Evolutionary conservation across 1,140 invertebrate species (phyloP), one percentile per base, ranked within the genome.

Genomic region (Neelides sp.): DNA sequence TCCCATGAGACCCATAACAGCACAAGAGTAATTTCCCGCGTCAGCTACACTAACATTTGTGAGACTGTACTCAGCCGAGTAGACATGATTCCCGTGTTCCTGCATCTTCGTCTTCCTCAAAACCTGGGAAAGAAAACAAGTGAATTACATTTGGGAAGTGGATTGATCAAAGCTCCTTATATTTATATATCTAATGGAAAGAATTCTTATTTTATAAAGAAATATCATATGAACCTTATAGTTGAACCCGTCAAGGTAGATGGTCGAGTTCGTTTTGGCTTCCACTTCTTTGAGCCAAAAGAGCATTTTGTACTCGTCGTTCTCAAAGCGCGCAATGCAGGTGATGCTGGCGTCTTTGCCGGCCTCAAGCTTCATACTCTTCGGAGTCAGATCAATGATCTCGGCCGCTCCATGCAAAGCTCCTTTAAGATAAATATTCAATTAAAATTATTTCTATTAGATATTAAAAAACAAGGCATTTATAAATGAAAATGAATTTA

Each of bases 261-360:
- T 37, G 19, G 7, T 39, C 37, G 45, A 47, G 15, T 39, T 26
- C 8, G 46, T 36, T 24, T 43, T 43, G 27, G 37, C 35, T 8
- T 45, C 39, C n/a, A 60, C 30, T 37, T 30, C 44, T 43, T 57
- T 57, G 12, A 57, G 47, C 58, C 58, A 60, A 13, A 48, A 22
- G 20, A 60, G 40, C 23, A 22, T 35, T 8, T 10, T 45, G 12
- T 49, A 26, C 22, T 30, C 32, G 8, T 28, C 34, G 22, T 22
- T 44, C 23, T 60, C 49, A 15, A 45, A 55, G 13, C 55, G 39
- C 13, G 54, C 58, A 2, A 54, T 30, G 30, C 58, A 60, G 39
- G 58, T 57, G 15, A 60, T 46, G 28, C 24, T 52, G 20, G 48
- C 54, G 37, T 23, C 48, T 12, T 48, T 32, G 19, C 58, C 58